Evolutionary conservation across 2,797 vertebrate species (phyloP).

Genomic region (Siniperca obscura): DNA sequence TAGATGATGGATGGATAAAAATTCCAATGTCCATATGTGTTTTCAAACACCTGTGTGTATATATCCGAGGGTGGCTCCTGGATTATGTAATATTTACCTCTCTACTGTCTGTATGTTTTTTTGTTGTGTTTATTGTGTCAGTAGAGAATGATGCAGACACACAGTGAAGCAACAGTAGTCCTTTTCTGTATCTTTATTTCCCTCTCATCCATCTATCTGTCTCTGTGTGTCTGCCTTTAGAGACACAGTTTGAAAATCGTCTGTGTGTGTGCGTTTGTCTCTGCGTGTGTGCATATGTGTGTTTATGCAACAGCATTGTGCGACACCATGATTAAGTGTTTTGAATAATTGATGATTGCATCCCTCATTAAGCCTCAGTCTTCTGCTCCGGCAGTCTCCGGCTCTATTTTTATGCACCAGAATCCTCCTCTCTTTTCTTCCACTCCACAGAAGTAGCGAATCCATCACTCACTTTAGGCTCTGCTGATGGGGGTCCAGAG

Average conservation of each 20-base stretch:
- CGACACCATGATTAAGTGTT: slow-evolving; percentile 81
- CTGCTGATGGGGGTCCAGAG: slow-evolving; percentile 60
- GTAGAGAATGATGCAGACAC: slow-evolving; percentile 44
- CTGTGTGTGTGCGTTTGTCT: slow-evolving; percentile 9
- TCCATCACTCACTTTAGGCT: slow-evolving; percentile 68
- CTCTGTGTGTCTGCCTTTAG: slow-evolving; percentile 26
- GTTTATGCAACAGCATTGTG: slow-evolving; percentile 71
- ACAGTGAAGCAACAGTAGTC: slow-evolving; percentile 26
- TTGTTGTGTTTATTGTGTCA: slow-evolving; percentile 10
- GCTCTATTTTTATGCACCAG: slow-evolving; percentile 70
- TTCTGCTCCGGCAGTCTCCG: slow-evolving; percentile 60
- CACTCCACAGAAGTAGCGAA: slow-evolving; percentile 64
- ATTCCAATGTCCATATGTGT: slow-evolving; percentile 5
- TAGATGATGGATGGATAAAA: not conserved
- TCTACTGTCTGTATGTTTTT: not conserved
- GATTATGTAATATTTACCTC: not conserved
- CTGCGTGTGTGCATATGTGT: slow-evolving; percentile 38
- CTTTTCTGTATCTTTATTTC: slow-evolving; percentile 21
- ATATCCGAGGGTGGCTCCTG: not conserved
- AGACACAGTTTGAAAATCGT: slow-evolving; percentile 40
- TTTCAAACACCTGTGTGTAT: slow-evolving; percentile 1
- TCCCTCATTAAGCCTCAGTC: slow-evolving; percentile 81
- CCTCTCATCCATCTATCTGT: slow-evolving; percentile 36
- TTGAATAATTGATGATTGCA: slow-evolving; percentile 85
- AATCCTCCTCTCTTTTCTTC: slow-evolving; percentile 58